A percentile compares a stretch with the other conserved stretches of the same genome.
phyloP scores from a whole-genome alignment of 2,797 vertebrate species.

The Sylvilagus floridanus region DNA sequence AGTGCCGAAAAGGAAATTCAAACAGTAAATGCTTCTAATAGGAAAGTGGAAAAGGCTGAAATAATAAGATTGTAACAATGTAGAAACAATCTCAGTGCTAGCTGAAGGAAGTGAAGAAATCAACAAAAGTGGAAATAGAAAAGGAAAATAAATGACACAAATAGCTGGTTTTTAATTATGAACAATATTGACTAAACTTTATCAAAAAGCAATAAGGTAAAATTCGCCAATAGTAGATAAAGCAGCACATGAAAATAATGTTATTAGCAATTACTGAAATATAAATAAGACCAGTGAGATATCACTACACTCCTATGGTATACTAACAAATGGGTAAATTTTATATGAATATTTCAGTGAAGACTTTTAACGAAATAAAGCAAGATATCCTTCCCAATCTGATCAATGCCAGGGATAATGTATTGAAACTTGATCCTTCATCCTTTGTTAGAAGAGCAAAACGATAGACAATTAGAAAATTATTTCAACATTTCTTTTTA shows the following conservation, averaged over 20 bases:
- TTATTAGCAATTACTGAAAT: not conserved
- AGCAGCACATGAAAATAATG: slow-evolving; percentile 17
- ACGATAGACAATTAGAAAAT: not conserved
- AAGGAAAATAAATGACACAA: slow-evolving; percentile 4
- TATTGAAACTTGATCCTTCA: not conserved
- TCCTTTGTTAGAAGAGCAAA: not conserved
- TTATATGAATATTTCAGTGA: not conserved
- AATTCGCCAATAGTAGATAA: not conserved
- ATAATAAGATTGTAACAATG: slow-evolving; percentile 11
- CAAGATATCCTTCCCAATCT: not conserved
- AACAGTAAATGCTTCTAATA: not conserved
- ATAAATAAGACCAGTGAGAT: not conserved
- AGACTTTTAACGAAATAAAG: not conserved
- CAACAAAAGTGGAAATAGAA: not conserved
- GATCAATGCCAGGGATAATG: not conserved
- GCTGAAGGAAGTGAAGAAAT: slow-evolving; percentile 23
- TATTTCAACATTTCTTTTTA: not conserved
- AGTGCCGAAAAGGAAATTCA: not conserved
- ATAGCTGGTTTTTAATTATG: not conserved
- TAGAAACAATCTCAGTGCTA: not conserved
- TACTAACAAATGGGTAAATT: not conserved
- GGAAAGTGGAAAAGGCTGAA: not conserved
- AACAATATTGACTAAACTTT: not conserved
- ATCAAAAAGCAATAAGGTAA: not conserved
- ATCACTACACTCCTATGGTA: not conserved